Percentiles rank a stretch among this genome's conserved stretches.
phyloP scores from a whole-genome alignment of 2,113 vertebrate genomes.

The Notarius quadriscutis region DNA sequence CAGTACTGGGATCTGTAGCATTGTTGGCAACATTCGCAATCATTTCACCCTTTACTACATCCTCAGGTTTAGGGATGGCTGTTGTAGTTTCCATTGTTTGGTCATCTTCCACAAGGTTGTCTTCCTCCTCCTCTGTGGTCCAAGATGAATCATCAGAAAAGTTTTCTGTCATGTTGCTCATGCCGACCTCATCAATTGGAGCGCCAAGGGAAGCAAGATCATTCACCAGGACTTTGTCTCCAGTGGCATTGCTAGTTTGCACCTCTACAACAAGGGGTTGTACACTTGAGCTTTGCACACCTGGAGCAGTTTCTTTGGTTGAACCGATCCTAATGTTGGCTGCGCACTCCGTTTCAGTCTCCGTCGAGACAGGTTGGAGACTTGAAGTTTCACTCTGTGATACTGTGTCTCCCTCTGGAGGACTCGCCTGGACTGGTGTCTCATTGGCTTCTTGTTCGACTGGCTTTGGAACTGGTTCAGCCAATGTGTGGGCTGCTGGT shows the following conservation, averaged over 20 bases:
- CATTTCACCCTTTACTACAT: background rate
- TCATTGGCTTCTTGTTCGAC: background rate
- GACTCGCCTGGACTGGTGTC: background rate
- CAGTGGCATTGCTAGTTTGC: background rate
- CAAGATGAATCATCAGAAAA: conserved; percentile 13
- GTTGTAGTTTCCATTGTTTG: background rate
- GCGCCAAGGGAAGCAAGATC: background rate
- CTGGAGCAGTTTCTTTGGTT: background rate
- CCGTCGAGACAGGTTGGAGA: background rate
- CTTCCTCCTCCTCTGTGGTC: conserved; percentile 27
- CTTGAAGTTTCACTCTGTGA: background rate
- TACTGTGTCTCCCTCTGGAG: background rate
- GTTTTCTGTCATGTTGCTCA: background rate
- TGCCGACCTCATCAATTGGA: conserved; percentile 27
- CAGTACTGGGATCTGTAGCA: background rate
- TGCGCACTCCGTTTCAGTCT: background rate
- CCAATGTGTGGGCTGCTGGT: background rate
- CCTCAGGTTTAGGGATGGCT: conserved; percentile 14
- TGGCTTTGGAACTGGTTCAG: background rate
- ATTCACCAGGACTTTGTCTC: background rate
- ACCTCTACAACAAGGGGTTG: conserved; percentile 53
- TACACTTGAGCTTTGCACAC: background rate
- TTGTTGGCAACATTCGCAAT: background rate
- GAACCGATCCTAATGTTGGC: no score
- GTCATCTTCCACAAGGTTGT: background rate